phyloP scores from a whole-genome alignment of 2,888 invertebrate species.

The Yponomeuta plumbellus region DNA sequence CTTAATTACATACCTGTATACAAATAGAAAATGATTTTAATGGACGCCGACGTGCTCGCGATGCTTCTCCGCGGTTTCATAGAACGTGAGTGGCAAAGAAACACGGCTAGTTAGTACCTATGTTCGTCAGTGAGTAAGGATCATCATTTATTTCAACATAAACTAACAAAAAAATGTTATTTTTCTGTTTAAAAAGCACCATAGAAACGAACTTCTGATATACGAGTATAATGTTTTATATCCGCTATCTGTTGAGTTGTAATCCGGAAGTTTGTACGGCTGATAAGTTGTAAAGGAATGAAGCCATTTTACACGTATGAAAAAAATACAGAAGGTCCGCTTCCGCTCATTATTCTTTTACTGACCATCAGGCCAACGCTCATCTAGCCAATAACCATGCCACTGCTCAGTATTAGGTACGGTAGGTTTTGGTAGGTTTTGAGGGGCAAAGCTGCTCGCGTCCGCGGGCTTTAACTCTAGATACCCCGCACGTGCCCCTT shows the following conservation, averaged over 20 bases:
- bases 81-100: slow-evolving; percentile 44
- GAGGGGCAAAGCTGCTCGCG: too few relatives aligned
- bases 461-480: too few relatives aligned
- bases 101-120: slow-evolving; percentile 16
- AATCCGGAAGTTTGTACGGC: neutral
- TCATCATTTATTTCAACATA: neutral
- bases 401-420: too few relatives aligned
- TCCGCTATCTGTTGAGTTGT: neutral
- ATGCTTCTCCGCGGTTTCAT: slow-evolving; percentile 47
- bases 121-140: slow-evolving; percentile 13
- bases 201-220: neutral
- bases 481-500: too few relatives aligned
- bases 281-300: slow-evolving; percentile 35
- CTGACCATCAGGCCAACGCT: too few relatives aligned
- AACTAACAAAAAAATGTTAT: neutral
- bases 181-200: neutral
- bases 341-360: neutral
- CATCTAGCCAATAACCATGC: too few relatives aligned
- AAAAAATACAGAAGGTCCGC: neutral
- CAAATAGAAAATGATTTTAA: slow-evolving; percentile 66
- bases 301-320: slow-evolving; percentile 55
- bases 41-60: slow-evolving; percentile 60
- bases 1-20: slow-evolving; percentile 72
- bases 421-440: too few relatives aligned
- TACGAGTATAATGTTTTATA: too few relatives aligned